Evolutionary conservation across 2,888 invertebrate species (phyloP).

Genomic region (Sphaerophoria taeniata): DNA sequence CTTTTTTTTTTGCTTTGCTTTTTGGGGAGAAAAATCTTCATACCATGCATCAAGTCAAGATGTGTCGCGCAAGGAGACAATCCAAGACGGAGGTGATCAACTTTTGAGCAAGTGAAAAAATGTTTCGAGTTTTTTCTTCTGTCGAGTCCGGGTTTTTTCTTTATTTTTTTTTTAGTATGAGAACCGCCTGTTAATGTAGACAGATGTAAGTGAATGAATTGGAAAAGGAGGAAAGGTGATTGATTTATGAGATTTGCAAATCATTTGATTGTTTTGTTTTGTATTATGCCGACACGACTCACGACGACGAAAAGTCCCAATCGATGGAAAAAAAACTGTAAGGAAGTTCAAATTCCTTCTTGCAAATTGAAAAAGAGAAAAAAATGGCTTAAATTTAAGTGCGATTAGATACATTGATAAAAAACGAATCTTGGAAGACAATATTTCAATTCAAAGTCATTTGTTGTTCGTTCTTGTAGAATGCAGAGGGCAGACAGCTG

Average conservation of each 20-base stretch:
- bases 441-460: slow-evolving; percentile 61
- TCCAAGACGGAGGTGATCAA: slow-evolving; percentile 69
- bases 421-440: slow-evolving; percentile 30
- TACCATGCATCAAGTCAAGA: slow-evolving; percentile 69
- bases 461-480: background rate
- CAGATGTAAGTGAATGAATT: slow-evolving; percentile 68
- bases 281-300: background rate
- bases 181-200: slow-evolving; percentile 58
- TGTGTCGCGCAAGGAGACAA: slow-evolving; percentile 66
- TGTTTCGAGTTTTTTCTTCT: background rate
- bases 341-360: slow-evolving; percentile 8
- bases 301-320: background rate
- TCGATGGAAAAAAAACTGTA: background rate
- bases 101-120: slow-evolving; percentile 66
- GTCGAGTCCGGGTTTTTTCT: background rate
- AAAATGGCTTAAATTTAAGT: slow-evolving; percentile 22
- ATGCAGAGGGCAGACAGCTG: too few relatives aligned
- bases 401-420: slow-evolving; percentile 68
- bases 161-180: slow-evolving; percentile 14
- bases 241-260: slow-evolving; percentile 74
- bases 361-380: slow-evolving; percentile 5
- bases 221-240: slow-evolving; percentile 69
- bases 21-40: background rate
- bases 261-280: slow-evolving; percentile 70
- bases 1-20: slow-evolving; percentile 27